These are phyloP conservation scores for Nixonia krombeini DNA, from an alignment of 1,140 invertebrate species.

Conservation along the genomic window DNA sequence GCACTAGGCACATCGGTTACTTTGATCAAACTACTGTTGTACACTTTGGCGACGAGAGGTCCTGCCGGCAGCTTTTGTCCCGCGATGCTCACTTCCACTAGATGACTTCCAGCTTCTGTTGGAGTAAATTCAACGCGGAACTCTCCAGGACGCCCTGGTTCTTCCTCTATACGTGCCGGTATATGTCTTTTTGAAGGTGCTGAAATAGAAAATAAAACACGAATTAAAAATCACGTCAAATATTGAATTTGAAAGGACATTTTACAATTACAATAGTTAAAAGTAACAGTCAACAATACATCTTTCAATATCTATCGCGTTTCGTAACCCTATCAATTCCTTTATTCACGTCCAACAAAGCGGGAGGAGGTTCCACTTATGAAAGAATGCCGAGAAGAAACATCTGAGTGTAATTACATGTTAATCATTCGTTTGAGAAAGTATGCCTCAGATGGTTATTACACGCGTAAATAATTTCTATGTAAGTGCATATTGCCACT, in stretches of 20 bases:
- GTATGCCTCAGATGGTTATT: neutral
- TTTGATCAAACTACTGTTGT: slow-evolving; percentile 91
- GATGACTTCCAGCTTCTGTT: slow-evolving; percentile 90
- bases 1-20: slow-evolving; percentile 93
- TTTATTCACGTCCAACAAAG: too few relatives aligned
- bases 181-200: slow-evolving; percentile 81
- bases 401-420: slow-evolving; percentile 4
- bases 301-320: too few relatives aligned
- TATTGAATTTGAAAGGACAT: too few relatives aligned
- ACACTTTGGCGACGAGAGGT: slow-evolving; percentile 92
- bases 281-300: too few relatives aligned
- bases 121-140: slow-evolving; percentile 92
- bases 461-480: slow-evolving; percentile 3
- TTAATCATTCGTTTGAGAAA: slow-evolving; percentile 4
- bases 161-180: slow-evolving; percentile 80
- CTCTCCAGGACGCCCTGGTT: slow-evolving; percentile 81
- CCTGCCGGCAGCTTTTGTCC: slow-evolving; percentile 89
- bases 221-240: slow-evolving; percentile 11
- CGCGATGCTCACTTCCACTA: slow-evolving; percentile 88
- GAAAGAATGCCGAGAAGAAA: neutral
- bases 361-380: neutral
- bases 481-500: neutral
- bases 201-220: slow-evolving; percentile 37
- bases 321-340: too few relatives aligned
- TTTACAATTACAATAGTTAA: too few relatives aligned